Evolutionary conservation across 2,113 vertebrate genomes (phyloP), one percentile per base, ranked within the genome.

Genomic region (Micromys minutus): DNA sequence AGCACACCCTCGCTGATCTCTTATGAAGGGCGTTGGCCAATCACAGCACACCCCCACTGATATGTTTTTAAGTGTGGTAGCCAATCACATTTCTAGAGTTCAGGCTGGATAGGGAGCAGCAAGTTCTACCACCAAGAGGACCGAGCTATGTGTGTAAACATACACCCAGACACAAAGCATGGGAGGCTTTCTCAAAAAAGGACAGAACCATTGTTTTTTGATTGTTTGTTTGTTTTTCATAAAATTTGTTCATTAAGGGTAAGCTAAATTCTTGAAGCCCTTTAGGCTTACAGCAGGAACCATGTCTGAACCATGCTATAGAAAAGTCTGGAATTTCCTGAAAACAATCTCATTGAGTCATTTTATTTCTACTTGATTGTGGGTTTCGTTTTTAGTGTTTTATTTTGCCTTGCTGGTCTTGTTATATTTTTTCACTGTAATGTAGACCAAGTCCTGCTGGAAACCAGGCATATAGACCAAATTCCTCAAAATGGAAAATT

Each of bases 401-500:
- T 61, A 31, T 81, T 90, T 96, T 81, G 29, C 57, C 80, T 84
- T 26, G 34, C 61, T 65, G 91, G 92, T 67, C 69, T 89, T 91
- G 42, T 74, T 91, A 93, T 67, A 65, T 90, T 95, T 96, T n/a
- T 95, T 90, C 45, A 91, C 75, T 80, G 93, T 29, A 79, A 74
- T 57, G 6, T 79, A 89, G 84, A 61, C 69, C 10, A 80, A 92
- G 93, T 90, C 50, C 57, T 91, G 81, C 45, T 52, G 83, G 57
- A 47, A 77, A 15, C 47, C 63, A 57, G 55, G 39, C 57, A 39
- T 91, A 57, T 69, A 50, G 72, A 39, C 42, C 65, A 88, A 94
- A 89, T 50, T 67, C 65, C 77, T 29, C 80, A 90, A 83, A 90
- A n/a, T 69, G 95, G 36, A 50, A 95, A 94, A 85, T 0, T 57